Percentiles rank a stretch among this genome's conserved stretches.
These are phyloP conservation scores for Microcebus tavaratra DNA, from an alignment of 2,113 vertebrate species.

Conservation along the genomic window DNA sequence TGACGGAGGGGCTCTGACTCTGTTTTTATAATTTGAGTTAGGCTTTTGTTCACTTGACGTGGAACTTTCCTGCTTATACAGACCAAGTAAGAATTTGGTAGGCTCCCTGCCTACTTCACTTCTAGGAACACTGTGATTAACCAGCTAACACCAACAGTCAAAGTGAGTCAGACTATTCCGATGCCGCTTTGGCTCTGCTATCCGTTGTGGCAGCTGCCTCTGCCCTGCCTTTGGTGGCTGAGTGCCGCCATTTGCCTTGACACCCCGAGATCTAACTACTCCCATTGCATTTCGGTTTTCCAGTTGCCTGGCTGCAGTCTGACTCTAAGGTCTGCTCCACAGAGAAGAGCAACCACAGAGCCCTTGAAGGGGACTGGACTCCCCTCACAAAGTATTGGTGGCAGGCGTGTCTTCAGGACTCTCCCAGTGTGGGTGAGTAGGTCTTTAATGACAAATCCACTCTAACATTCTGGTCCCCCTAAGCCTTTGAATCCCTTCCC, in stretches of 20 bases:
- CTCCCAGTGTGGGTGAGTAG: not conserved
- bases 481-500: not conserved
- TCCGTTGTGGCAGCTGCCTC: not conserved
- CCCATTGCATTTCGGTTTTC: not conserved
- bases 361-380: too few relatives aligned
- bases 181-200: not conserved
- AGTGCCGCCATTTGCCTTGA: not conserved
- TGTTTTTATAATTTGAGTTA: not conserved
- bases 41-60: not conserved
- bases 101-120: too few relatives aligned
- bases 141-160: not conserved
- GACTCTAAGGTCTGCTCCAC: not conserved
- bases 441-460: not conserved
- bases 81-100: not conserved
- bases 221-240: not conserved
- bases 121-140: not conserved
- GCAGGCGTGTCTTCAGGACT: not conserved
- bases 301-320: not conserved
- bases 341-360: not conserved
- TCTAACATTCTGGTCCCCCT: not conserved
- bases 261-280: not conserved
- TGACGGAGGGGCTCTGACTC: not conserved
- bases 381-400: not conserved
- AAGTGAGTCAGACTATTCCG: not conserved
- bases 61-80: not conserved